Base-by-base conservation (phyloP, 2,797 vertebrate species). In the Danionella dracula region DNA sequence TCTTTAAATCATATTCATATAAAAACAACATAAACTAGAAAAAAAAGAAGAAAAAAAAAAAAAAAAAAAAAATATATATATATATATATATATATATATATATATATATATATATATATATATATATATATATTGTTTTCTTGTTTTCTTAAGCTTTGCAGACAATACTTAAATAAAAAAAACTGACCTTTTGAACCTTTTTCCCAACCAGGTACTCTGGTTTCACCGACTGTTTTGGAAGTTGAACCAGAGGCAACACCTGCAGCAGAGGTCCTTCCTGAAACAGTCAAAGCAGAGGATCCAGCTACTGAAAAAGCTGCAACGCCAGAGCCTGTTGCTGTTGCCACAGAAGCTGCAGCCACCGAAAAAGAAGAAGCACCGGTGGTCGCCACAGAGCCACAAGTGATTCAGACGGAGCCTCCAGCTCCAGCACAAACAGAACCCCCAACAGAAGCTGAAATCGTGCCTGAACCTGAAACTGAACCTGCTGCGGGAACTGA, bases 161-260 rank as follows among this genome's bases (percentile, higher is more conserved):
- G n/a, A n/a, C n/a, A n/a, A n/a, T n/a, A n/a, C n/a, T n/a, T n/a
- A n/a, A n/a, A n/a, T n/a, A n/a, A n/a, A n/a, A n/a, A n/a, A n/a
- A n/a, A n/a, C n/a, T 27, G 3, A 27, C 6, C 3, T 27, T 27
- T 27, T 3, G 3, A 27, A 21, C 7, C 5, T 11, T 60, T 46
- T 35, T 20, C 23, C 23, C 23, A 3, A 27, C 6, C 61, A 90
- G 89, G 80, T 66, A 86, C 85, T 44, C 78, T 86, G 32, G 41
- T 0, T 15, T 0, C 58, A 37, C 72, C 84, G 4, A 4, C 44
- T 57, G 8, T 12, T 0, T 0, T 0, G 2, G 2, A 2, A 1
- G 1, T 66, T 1, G 4, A 3, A 10, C 5, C 1, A 2, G 13
- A 9, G 0, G 2, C 7, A 0, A 1, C 32, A n/a, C 4, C 19